Evolutionary conservation across 2,797 vertebrate genomes (phyloP).

Genomic region (Siniperca scherzeri): DNA sequence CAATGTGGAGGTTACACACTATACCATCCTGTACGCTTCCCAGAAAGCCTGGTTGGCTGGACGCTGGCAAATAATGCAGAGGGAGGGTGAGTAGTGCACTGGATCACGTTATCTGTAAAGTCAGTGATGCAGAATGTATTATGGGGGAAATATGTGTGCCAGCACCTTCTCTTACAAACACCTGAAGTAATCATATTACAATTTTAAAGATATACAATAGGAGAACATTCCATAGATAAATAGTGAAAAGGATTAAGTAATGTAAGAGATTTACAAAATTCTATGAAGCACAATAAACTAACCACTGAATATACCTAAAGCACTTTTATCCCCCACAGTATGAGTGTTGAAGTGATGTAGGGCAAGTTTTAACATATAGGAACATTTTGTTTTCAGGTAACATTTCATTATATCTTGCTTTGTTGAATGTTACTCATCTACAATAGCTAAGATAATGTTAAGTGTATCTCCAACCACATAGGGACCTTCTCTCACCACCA

Average conservation of each 20-base stretch:
- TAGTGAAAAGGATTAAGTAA: background rate
- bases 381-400: background rate
- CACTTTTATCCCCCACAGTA: too few relatives aligned
- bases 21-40: constrained; percentile 94
- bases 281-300: background rate
- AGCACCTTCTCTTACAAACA: background rate
- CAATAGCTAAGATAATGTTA: background rate
- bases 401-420: background rate
- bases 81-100: constrained; percentile 89
- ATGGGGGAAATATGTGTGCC: background rate
- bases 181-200: background rate
- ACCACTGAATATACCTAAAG: background rate
- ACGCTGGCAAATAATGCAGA: constrained; percentile 93
- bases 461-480: background rate
- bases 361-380: background rate
- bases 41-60: constrained; percentile 92
- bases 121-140: background rate
- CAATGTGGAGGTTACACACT: constrained; percentile 89
- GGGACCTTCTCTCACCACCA: background rate
- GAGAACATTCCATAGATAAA: background rate
- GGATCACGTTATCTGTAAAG: background rate
- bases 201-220: background rate
- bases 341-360: background rate
- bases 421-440: background rate
- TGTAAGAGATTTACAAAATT: background rate